A percentile compares a stretch with the other conserved stretches of the same genome.
phyloP scores from a whole-genome alignment of 1,140 invertebrate species.

The Sesamia nonagrioides region DNA sequence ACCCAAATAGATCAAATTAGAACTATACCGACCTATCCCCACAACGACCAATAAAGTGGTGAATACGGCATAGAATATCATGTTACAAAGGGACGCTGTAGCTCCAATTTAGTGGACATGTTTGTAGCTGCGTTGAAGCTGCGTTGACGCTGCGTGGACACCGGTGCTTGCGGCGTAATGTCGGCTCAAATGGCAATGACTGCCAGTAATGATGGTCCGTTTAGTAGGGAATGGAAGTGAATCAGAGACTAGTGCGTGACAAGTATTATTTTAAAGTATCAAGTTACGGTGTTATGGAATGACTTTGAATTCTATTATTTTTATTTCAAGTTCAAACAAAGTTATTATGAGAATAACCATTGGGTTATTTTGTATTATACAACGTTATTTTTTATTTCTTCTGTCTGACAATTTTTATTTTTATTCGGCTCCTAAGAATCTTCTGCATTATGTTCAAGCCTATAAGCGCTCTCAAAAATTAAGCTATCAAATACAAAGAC shows the following conservation, averaged over 20 bases:
- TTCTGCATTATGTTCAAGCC: too few relatives aligned
- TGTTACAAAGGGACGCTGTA: constrained; percentile 15
- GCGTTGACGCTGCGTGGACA: constrained; percentile 37
- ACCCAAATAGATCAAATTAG: background rate
- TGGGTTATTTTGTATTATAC: too few relatives aligned
- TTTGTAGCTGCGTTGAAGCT: constrained; percentile 23
- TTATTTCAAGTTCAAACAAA: too few relatives aligned
- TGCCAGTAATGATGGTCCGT: constrained; percentile 39
- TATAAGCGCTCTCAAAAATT: too few relatives aligned
- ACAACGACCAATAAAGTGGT: background rate
- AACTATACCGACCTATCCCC: background rate
- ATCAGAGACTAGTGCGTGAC: background rate
- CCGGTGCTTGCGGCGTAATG: constrained; percentile 35
- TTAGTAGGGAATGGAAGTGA: constrained; percentile 28
- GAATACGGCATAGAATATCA: constrained; percentile 12
- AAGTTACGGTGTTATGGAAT: too few relatives aligned
- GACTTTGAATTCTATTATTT: too few relatives aligned
- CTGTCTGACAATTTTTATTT: too few relatives aligned
- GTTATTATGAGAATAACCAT: too few relatives aligned
- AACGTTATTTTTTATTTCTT: too few relatives aligned
- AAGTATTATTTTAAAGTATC: background rate
- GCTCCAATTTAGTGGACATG: constrained; percentile 22
- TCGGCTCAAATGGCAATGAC: constrained; percentile 42
- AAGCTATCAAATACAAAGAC: too few relatives aligned
- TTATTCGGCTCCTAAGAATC: too few relatives aligned